Evolutionary conservation across 2,113 vertebrate genomes (phyloP).

Genomic region (Epinephelus lanceolatus): DNA sequence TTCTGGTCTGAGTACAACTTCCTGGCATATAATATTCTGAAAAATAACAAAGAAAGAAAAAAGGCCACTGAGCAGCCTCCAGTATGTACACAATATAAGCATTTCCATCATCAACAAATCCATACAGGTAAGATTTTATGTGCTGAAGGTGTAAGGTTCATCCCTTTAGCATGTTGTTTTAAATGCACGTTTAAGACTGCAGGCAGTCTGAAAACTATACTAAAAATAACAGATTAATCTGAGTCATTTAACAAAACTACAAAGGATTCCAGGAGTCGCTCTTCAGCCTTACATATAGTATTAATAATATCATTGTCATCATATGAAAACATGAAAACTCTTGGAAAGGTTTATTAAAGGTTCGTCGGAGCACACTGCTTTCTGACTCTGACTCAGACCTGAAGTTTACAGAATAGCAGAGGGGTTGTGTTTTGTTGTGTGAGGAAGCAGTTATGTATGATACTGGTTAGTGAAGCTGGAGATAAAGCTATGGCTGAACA

Average conservation of each 20-base stretch:
- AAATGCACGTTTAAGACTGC: constrained; percentile 24
- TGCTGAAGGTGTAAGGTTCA: constrained; percentile 11
- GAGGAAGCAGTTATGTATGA: neutral
- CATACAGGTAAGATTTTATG: constrained; percentile 24
- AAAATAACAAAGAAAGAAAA: constrained; percentile 15
- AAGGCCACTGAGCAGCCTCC: constrained; percentile 42
- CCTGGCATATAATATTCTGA: constrained; percentile 14
- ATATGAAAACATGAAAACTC: constrained; percentile 69
- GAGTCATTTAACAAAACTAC: constrained; percentile 51
- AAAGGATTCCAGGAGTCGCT: constrained; percentile 25
- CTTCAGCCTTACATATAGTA: constrained; percentile 41
- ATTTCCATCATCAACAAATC: constrained; percentile 29
- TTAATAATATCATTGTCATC: constrained; percentile 36
- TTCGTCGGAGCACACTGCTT: neutral
- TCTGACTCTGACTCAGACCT: neutral
- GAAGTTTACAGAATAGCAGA: neutral
- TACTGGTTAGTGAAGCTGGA: neutral
- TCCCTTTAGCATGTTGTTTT: constrained; percentile 47
- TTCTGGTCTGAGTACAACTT: constrained; percentile 19
- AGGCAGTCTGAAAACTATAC: constrained; percentile 31
- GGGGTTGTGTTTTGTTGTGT: neutral
- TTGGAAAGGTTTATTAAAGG: constrained; percentile 35
- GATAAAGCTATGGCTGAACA: constrained; percentile 10
- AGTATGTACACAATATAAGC: constrained; percentile 42
- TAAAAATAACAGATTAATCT: constrained; percentile 43